A percentile compares a stretch with the other conserved stretches of the same genome.
These are phyloP conservation scores for Thaumatotibia leucotreta DNA, from an alignment of 1,140 invertebrate species.

Conservation along the genomic window DNA sequence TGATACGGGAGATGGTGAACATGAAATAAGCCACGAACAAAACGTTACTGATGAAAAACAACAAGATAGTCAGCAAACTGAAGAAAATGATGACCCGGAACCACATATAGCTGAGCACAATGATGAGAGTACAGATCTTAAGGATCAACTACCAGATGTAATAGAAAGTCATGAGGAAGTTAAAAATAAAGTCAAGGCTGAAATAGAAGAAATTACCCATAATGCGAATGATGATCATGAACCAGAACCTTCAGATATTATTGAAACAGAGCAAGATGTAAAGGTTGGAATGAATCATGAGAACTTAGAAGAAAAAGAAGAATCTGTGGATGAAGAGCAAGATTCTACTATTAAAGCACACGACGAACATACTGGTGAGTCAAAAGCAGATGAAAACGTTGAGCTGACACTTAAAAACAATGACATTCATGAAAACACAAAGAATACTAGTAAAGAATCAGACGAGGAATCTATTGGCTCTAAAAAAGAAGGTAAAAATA, in stretches of 20 bases:
- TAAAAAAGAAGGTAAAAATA: slow-evolving; percentile 55
- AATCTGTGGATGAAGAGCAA: slow-evolving; percentile 16
- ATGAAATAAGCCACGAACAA: slow-evolving; percentile 25
- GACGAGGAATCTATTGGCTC: slow-evolving; percentile 28
- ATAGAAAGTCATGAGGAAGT: slow-evolving; percentile 16
- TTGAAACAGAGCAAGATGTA: slow-evolving; percentile 19
- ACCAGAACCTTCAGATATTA: slow-evolving; percentile 13
- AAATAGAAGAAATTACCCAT: background rate
- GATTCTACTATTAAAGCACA: slow-evolving; percentile 18
- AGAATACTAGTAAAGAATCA: slow-evolving; percentile 19
- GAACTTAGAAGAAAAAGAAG: slow-evolving; percentile 10
- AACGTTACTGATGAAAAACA: slow-evolving; percentile 26
- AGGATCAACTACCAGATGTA: background rate
- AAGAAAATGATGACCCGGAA: slow-evolving; percentile 22
- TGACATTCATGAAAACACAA: slow-evolving; percentile 17
- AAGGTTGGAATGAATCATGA: slow-evolving; percentile 20
- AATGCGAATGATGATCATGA: background rate
- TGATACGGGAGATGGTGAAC: slow-evolving; percentile 25
- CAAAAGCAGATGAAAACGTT: slow-evolving; percentile 19
- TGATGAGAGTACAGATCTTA: slow-evolving; percentile 27
- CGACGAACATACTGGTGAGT: slow-evolving; percentile 24
- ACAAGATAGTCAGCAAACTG: background rate
- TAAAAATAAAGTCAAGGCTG: slow-evolving; percentile 20
- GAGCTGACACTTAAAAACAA: slow-evolving; percentile 22
- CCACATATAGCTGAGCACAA: slow-evolving; percentile 22